Percentiles rank a stretch among this genome's conserved stretches.
Evolutionary conservation across 2,888 invertebrate genomes (phyloP).

Genomic region (Dromius quadrimaculatus): DNA sequence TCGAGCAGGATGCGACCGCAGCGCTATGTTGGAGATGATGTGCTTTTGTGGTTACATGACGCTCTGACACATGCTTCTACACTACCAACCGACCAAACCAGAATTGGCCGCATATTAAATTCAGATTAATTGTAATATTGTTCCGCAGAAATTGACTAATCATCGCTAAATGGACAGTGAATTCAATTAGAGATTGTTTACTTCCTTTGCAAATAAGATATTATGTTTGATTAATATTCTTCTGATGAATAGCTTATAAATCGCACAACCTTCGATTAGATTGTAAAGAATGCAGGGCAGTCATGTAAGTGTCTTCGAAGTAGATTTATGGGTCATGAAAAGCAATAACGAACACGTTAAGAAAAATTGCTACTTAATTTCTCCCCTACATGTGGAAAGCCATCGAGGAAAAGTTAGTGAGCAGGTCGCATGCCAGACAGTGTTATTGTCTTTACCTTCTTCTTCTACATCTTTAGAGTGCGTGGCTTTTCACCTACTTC

Average conservation of each 20-base stretch:
- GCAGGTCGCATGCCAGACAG: slow-evolving; percentile 7
- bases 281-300: slow-evolving; percentile 43
- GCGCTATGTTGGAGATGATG: slow-evolving; percentile 26
- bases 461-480: slow-evolving; percentile 19
- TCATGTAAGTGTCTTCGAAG: slow-evolving; percentile 17
- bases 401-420: slow-evolving; percentile 23
- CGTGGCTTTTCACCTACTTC: slow-evolving; percentile 11
- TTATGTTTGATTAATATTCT: too few species aligned
- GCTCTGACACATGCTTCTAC: slow-evolving; percentile 10
- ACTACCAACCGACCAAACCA: neutral
- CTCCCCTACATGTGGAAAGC: slow-evolving; percentile 35
- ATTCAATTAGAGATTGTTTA: slow-evolving; percentile 14
- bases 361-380: slow-evolving; percentile 54
- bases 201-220: too few species aligned
- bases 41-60: slow-evolving; percentile 21
- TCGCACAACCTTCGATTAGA: slow-evolving; percentile 8
- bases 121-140: slow-evolving; percentile 35
- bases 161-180: slow-evolving; percentile 8
- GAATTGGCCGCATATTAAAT: slow-evolving; percentile 7
- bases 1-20: neutral
- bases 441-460: slow-evolving; percentile 25
- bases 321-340: slow-evolving; percentile 56
- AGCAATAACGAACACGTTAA: slow-evolving; percentile 57
- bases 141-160: slow-evolving; percentile 23
- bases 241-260: neutral